These are phyloP conservation scores for Progne subis DNA, from an alignment of 2,113 vertebrate genomes.

Conservation along the genomic window DNA sequence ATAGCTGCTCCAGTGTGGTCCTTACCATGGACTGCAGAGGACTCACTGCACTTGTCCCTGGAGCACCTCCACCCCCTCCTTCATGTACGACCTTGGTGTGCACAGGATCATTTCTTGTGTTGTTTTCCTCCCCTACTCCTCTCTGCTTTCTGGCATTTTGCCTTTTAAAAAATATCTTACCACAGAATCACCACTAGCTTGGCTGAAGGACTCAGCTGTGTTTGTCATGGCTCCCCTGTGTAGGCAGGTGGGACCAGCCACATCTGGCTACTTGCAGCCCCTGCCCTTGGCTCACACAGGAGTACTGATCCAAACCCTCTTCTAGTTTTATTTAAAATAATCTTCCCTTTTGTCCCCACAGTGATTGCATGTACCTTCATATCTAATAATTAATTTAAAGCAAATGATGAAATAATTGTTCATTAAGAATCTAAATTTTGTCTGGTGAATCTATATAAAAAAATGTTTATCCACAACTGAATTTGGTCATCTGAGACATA, in stretches of 20 bases:
- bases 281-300: background rate
- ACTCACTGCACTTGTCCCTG: too few species aligned
- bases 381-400: background rate
- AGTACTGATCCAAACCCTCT: background rate
- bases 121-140: background rate
- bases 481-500: background rate
- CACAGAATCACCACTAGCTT: background rate
- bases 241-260: background rate
- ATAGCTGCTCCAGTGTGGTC: fast-evolving
- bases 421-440: background rate
- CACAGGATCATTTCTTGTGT: background rate
- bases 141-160: background rate
- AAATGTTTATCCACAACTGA: background rate
- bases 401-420: background rate
- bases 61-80: background rate
- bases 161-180: background rate
- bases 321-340: background rate
- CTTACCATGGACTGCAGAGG: background rate
- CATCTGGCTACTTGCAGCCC: fast-evolving
- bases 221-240: background rate
- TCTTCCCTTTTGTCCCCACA: background rate
- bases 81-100: background rate
- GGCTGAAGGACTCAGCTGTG: background rate
- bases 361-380: background rate
- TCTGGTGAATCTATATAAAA: background rate